Evolutionary conservation across 2,113 vertebrate genomes (phyloP), one percentile per base, ranked within the genome.

Genomic region (Myiopsitta monachus): DNA sequence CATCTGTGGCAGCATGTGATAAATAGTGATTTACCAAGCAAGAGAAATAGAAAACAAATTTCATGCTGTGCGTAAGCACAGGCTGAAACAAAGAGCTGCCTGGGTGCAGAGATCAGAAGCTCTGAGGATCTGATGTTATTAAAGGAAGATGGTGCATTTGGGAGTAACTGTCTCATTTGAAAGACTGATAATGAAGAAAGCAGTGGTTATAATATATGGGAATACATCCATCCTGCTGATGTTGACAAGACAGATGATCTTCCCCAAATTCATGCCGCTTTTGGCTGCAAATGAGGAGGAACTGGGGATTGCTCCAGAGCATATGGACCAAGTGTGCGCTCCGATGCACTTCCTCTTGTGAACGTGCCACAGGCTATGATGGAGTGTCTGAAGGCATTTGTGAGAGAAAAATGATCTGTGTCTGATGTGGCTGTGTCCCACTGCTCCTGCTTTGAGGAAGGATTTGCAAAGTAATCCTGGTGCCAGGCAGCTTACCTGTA

Each of bases 251-350:
- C 61, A 85, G 62, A 95, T 77, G 52, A 94, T 70, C 27, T 89
- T 66, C n/a, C 63, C n/a, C 6, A 83, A 90, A 94, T 84, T 90
- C 88, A n/a, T 74, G 59, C n/a, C 33, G 33, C 36, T 81, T 92
- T 90, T 95, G 92, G 90, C 82, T 85, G 44, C 54, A 69, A 73
- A 44, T 70, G 70, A 62, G 26, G 38, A 95, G 18, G 63, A 93
- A 67, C 67, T 83, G 79, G 78, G 82, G 87, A 73, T 75, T 88
- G 87, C 87, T 88, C 87, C 85, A 90, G 82, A 94, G 85, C 95
- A 96, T 88, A 94, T 77, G 91, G 94, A 74, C 78, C n/a, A 49
- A 78, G 82, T 5, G 23, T 36, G 87, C 1, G 10, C 85, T 90
- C 68, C 2, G 2, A 77, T 74, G 72, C 88, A 63, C 68, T 69